These are phyloP conservation scores for Cuniculus paca DNA, from an alignment of 2,797 vertebrate genomes.

Conservation along the genomic window DNA sequence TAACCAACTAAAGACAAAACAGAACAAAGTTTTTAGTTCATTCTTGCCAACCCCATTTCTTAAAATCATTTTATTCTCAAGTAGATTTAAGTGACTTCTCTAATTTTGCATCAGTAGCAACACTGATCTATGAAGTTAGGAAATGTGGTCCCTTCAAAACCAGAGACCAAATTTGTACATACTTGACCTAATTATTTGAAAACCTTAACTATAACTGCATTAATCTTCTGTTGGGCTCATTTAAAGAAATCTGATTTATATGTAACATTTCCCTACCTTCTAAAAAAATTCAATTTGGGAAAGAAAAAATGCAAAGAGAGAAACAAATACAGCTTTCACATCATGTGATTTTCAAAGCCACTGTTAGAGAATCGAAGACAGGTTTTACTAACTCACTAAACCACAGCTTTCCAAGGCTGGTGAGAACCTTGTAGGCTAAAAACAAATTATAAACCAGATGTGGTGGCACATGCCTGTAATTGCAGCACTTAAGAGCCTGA, in stretches of 20 bases:
- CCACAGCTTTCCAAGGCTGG: constrained; percentile 43
- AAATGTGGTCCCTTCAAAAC: constrained; percentile 22
- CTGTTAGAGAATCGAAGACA: constrained; percentile 49
- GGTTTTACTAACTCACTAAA: constrained; percentile 51
- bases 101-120: constrained; percentile 52
- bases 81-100: constrained; percentile 37
- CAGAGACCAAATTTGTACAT: constrained; percentile 46
- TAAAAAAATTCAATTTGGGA: background rate
- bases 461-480: background rate
- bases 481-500: background rate
- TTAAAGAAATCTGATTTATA: constrained; percentile 51
- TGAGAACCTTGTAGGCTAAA: constrained; percentile 32
- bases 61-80: constrained; percentile 40
- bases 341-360: constrained; percentile 16
- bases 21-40: constrained; percentile 34
- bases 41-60: constrained; percentile 48
- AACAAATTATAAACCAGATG: background rate
- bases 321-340: constrained; percentile 45
- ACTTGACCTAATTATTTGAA: constrained; percentile 33
- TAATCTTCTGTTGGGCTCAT: constrained; percentile 45
- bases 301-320: constrained; percentile 30
- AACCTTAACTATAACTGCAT: constrained; percentile 25
- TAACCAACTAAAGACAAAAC: constrained; percentile 53
- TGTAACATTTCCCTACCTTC: background rate
- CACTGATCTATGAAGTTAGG: constrained; percentile 47